Evolutionary conservation across 2,113 vertebrate genomes (phyloP), one percentile per base, ranked within the genome.

Genomic region (Gobiocypris rarus): DNA sequence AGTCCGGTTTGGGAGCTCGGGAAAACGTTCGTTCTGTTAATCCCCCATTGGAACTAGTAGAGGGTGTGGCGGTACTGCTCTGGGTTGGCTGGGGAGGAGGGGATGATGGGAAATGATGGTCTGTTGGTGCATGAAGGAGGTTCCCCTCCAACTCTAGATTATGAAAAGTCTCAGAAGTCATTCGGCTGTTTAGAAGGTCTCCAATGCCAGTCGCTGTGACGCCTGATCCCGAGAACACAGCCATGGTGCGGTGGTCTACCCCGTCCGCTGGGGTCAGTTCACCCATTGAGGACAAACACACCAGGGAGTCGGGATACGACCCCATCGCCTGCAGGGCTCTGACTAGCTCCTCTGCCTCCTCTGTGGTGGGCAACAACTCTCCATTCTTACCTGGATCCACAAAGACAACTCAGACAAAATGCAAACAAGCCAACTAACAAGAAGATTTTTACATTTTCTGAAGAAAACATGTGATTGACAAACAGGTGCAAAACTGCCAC

Each of bases 261-360:
- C 95, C 95, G 19, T 98, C 97, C 70, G 96, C 92, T 31, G 96
- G 94, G 75, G 96, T 91, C 88, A 99, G 93, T 83, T 98, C 98
- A 83, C 94, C 97, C 89, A 99, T 99, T 85, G 97, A 97, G 90
- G 96, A 97, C 93, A 99, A 94, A 94, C 98, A 98, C 94, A 97
- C 98, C 84, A 99, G 94, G 75, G 98, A 98, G 83, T 95, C 94
- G 2, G 94, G 91, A 87, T 95, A 95, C 58, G 94, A 94, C 83
- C 96, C 97, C 90, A 99, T 98, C 65, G 98, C 98, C 93, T 99
- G 97, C 84, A 99, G 93, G 24, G 97, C 98, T 79, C 98, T 95
- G 86, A 99, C 98, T 88, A 99, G 93, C 91, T 99, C 98, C 91
- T 99, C 98, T 0, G 98, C 98, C 92, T 99, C 98, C 93, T 99